Evolutionary conservation across 2,888 invertebrate species (phyloP), one percentile per base, ranked within the genome.

Genomic region (Spisula subtruncata): DNA sequence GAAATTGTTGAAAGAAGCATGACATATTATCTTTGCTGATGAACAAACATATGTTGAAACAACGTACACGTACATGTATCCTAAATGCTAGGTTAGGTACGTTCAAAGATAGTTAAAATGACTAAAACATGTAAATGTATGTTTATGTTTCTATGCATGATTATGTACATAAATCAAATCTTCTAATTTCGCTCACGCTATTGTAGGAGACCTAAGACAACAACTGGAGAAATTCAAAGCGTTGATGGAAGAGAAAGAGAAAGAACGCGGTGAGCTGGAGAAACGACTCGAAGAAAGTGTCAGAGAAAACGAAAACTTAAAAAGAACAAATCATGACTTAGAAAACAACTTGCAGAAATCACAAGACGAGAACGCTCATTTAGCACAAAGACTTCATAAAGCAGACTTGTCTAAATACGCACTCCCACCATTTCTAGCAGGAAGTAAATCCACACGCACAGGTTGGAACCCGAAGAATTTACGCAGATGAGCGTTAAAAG

Each of bases 281-380:
- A 89, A 83, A 66, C 87, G 90, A 83, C 80, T 93, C 14, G 86
- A 87, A 54, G 91, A 91, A 46, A 90, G 89, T 4, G 89, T 90
- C 1, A 84, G 85, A 25, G 90, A 92, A 46, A 93, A 93, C 46
- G 92, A 92, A 71, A 91, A 89, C 46, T 79, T 93, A 5, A 85
- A 89, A 48, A 87, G 86, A 56, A 88, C 86, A 16, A 93, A 91
- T 75, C 20, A 41, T 8, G 83, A 81, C 32, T 88, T 93, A 14
- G 90, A 89, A 32, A 88, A 90, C 66, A 87, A 66, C 81, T 85
- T 93, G 14, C 89, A 92, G 85, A 92, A 88, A 71, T 88, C 89
- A 10, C 83, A 91, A 46, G 92, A 91, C 56, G 92, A 91, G 29
- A 92, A 92, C 16, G 89, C 89, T 0, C 88, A 92, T 60, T 79